Evolutionary conservation across 2,113 vertebrate species (phyloP).

Genomic region (Clarias macrocephalus): DNA sequence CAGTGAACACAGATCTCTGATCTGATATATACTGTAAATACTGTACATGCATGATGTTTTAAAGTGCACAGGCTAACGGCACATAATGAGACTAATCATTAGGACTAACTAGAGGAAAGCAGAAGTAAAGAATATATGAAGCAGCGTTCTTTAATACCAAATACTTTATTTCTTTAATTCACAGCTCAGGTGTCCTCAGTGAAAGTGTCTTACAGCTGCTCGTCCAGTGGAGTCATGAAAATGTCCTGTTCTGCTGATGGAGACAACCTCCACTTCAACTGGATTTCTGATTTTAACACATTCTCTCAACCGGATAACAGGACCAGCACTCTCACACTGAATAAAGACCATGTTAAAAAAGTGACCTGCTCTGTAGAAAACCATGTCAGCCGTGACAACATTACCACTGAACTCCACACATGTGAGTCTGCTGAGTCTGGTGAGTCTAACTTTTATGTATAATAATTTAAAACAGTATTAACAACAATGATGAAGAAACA

Average conservation of each 20-base stretch:
- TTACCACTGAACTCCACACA: neutral
- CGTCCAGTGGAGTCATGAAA: neutral
- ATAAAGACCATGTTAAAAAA: neutral
- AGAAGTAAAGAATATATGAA: neutral
- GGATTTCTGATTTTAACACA: constrained; percentile 28
- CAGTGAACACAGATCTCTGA: neutral
- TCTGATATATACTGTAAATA: neutral
- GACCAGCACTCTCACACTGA: neutral
- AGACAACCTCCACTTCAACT: constrained; percentile 6
- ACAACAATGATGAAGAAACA: constrained; percentile 5
- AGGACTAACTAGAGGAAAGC: neutral
- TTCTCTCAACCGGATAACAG: neutral
- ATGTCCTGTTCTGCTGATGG: constrained; percentile 34
- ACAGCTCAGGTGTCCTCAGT: constrained; percentile 35
- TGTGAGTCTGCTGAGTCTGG: constrained; percentile 3
- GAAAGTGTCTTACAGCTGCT: neutral
- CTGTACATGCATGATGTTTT: neutral
- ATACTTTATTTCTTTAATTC: neutral
- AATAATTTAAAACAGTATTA: neutral
- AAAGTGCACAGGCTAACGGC: too few species aligned
- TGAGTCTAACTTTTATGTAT: neutral
- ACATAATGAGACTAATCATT: neutral
- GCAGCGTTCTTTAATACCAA: neutral
- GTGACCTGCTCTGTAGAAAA: constrained; percentile 40
- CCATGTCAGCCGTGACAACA: neutral